Evolutionary conservation across 2,797 vertebrate genomes (phyloP).

Genomic region (Acridotheres tristis): DNA sequence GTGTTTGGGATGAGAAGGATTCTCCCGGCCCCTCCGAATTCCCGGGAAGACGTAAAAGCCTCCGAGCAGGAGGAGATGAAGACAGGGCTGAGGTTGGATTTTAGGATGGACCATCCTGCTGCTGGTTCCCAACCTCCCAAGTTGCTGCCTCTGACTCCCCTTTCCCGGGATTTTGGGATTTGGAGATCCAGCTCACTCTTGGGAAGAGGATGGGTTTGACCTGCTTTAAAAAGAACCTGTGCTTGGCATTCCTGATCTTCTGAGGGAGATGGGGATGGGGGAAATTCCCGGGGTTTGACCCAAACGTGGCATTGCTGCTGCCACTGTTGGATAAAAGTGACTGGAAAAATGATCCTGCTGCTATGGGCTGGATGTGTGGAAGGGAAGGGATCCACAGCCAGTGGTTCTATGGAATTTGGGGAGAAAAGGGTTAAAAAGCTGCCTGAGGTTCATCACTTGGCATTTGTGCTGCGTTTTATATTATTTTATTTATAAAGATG

Average conservation of each 20-base stretch:
- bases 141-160: background rate
- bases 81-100: background rate
- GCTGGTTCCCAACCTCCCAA: slow-evolving; percentile 15
- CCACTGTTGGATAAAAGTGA: background rate
- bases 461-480: fast-evolving
- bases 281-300: background rate
- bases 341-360: background rate
- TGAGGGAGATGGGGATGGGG: background rate
- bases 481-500: background rate
- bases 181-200: background rate
- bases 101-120: background rate
- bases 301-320: background rate
- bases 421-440: background rate
- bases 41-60: background rate
- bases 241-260: background rate
- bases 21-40: background rate
- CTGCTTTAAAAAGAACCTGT: background rate
- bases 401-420: fast-evolving
- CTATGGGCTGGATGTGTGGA: background rate
- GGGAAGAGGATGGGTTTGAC: background rate
- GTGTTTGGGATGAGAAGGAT: background rate
- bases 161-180: background rate
- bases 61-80: background rate
- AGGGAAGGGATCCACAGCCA: background rate
- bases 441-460: background rate